Evolutionary conservation across 2,113 vertebrate genomes (phyloP).

Genomic region (Pseudorhombus dupliciocellatus): DNA sequence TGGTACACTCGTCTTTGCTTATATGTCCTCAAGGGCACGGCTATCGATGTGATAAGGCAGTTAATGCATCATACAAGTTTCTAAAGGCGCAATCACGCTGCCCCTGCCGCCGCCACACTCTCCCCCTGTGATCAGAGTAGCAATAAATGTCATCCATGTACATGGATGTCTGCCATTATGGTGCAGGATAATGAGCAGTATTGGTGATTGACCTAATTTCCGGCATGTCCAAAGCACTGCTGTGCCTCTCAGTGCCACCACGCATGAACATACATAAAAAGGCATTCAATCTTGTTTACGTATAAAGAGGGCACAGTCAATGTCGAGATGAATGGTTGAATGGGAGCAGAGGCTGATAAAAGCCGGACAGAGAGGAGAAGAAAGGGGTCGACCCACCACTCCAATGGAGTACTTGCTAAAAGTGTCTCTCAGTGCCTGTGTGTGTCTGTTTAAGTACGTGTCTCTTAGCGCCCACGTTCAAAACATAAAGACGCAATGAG

Average conservation of each 20-base stretch:
- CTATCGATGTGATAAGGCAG: slow-evolving; percentile 11
- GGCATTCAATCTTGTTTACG: slow-evolving; percentile 59
- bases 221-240: slow-evolving; percentile 36
- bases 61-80: slow-evolving; percentile 37
- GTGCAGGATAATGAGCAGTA: slow-evolving; percentile 43
- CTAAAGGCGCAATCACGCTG: slow-evolving; percentile 34
- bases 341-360: slow-evolving; percentile 44
- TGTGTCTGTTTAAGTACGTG: slow-evolving; percentile 13
- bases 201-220: slow-evolving; percentile 68
- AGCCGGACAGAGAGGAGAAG: slow-evolving; percentile 27
- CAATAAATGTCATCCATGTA: slow-evolving; percentile 46
- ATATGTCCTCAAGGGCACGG: slow-evolving; percentile 13
- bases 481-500: slow-evolving; percentile 18
- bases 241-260: slow-evolving; percentile 12
- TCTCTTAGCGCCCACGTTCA: not conserved
- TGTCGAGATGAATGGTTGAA: slow-evolving; percentile 17
- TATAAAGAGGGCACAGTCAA: slow-evolving; percentile 39
- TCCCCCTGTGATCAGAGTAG: slow-evolving; percentile 21
- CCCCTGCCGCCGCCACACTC: not conserved
- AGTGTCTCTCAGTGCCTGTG: not conserved
- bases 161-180: slow-evolving; percentile 45
- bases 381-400: slow-evolving; percentile 49
- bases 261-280: slow-evolving; percentile 52
- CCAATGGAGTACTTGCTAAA: slow-evolving; percentile 7
- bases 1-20: slow-evolving; percentile 5